These are phyloP conservation scores for Palythoa caribaeorum DNA, from an alignment of 92 coral and sea anemone species.

Conservation along the genomic window DNA sequence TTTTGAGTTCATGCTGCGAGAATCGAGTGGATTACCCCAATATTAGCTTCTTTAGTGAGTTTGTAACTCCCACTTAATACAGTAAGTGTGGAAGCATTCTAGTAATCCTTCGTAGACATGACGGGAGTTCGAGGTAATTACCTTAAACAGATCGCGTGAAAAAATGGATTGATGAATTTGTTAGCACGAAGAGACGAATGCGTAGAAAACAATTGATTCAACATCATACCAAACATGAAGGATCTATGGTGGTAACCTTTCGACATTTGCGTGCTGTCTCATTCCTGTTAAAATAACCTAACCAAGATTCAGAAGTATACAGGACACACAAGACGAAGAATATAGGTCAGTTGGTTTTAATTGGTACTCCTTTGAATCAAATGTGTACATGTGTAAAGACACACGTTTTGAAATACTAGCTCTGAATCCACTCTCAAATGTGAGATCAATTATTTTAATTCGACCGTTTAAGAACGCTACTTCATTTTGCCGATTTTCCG, in stretches of 20 bases:
- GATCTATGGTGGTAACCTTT: background rate
- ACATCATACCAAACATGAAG: background rate
- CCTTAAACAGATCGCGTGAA: constrained; percentile 15
- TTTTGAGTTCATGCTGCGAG: constrained; percentile 33
- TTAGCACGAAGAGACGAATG: constrained; percentile 11
- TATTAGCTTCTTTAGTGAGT: constrained; percentile 12
- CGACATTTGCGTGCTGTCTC: background rate
- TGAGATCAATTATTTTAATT: constrained; percentile 3
- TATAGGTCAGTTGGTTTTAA: constrained; percentile 44
- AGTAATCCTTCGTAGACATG: background rate
- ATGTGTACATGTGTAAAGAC: constrained; percentile 23
- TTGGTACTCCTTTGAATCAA: constrained; percentile 22
- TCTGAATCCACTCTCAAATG: background rate
- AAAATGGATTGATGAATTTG: constrained; percentile 8
- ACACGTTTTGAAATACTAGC: constrained; percentile 25
- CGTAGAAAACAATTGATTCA: background rate
- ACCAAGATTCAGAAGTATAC: background rate
- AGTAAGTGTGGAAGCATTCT: background rate
- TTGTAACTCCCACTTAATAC: constrained; percentile 1
- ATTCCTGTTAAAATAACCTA: background rate
- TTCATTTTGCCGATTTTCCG: background rate
- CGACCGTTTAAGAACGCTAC: background rate
- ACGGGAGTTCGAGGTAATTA: background rate
- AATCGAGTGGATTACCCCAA: constrained; percentile 17
- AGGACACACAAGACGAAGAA: constrained; percentile 4